These are phyloP conservation scores for Anastatus disparis DNA, from an alignment of 1,140 invertebrate species.

Conservation along the genomic window DNA sequence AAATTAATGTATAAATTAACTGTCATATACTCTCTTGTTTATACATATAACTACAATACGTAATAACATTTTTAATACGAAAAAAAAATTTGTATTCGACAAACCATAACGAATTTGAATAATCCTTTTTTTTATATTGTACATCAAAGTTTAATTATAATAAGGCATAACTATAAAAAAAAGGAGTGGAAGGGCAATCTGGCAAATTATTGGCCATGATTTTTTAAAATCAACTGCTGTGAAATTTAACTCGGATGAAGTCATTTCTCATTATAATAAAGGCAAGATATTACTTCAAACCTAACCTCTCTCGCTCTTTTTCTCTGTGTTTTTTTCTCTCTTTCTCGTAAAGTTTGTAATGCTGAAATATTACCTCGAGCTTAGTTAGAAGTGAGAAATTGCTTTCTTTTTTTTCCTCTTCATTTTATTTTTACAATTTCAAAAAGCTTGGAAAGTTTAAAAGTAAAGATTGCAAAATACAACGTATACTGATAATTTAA, in stretches of 20 bases:
- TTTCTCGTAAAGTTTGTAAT: constrained; percentile 31
- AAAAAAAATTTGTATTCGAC: not conserved
- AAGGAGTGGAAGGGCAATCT: constrained; percentile 17
- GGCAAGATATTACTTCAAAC: constrained; percentile 15
- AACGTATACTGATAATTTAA: not conserved
- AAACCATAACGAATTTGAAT: not conserved
- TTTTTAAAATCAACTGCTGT: constrained; percentile 23
- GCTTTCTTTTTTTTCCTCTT: constrained; percentile 25
- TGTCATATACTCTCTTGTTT: too few species aligned
- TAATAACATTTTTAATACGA: too few species aligned
- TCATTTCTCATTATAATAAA: constrained; percentile 33
- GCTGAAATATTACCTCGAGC: constrained; percentile 30
- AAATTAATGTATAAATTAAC: too few species aligned
- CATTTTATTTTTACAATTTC: constrained; percentile 21
- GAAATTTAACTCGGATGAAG: constrained; percentile 21
- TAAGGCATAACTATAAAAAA: not conserved
- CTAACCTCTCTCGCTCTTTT: too few species aligned
- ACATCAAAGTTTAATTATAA: too few species aligned
- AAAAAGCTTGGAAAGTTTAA: not conserved
- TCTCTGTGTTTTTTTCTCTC: too few species aligned
- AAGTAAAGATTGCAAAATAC: constrained; percentile 5
- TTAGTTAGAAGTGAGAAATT: constrained; percentile 25
- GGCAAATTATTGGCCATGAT: constrained; percentile 23
- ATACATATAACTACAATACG: too few species aligned
- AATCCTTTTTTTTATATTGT: not conserved